Evolutionary conservation across 2,113 vertebrate species (phyloP).

Genomic region (Oncorhynchus mykiss): DNA sequence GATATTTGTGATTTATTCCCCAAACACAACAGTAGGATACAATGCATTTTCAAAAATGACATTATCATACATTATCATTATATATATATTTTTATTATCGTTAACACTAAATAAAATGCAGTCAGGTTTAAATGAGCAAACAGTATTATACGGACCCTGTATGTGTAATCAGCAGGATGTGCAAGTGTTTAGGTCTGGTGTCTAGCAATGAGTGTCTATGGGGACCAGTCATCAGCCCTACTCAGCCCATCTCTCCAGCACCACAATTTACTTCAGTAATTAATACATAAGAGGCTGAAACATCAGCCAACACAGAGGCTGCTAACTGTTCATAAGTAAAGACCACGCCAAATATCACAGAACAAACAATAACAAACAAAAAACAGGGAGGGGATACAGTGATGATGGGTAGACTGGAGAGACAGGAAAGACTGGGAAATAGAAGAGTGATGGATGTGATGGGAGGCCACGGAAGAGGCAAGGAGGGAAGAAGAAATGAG

Average conservation of each 20-base stretch:
- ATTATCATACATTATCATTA: slow-evolving; percentile 8
- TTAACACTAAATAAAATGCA: background rate
- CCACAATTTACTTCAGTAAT: slow-evolving; percentile 48
- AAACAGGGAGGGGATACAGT: background rate
- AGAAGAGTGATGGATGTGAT: slow-evolving; percentile 17
- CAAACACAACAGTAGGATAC: background rate
- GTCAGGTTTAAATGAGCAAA: background rate
- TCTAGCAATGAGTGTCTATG: slow-evolving; percentile 37
- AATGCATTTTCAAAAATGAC: background rate
- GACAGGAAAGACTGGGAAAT: background rate
- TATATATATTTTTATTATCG: background rate
- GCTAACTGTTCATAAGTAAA: slow-evolving; percentile 60
- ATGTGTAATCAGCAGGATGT: background rate
- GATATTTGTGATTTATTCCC: background rate
- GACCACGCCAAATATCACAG: slow-evolving; percentile 48
- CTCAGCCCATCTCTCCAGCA: slow-evolving; percentile 26
- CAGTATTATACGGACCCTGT: background rate
- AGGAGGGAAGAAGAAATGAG: slow-evolving; percentile 23
- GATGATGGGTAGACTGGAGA: slow-evolving; percentile 21
- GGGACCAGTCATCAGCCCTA: slow-evolving; percentile 32
- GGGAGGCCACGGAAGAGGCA: slow-evolving; percentile 10
- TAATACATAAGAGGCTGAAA: slow-evolving; percentile 63
- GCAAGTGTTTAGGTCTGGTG: background rate
- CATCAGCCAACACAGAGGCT: slow-evolving; percentile 55
- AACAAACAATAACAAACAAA: slow-evolving; percentile 38